phyloP scores from a whole-genome alignment of 2,113 vertebrate species.

The Sturnira hondurensis region DNA sequence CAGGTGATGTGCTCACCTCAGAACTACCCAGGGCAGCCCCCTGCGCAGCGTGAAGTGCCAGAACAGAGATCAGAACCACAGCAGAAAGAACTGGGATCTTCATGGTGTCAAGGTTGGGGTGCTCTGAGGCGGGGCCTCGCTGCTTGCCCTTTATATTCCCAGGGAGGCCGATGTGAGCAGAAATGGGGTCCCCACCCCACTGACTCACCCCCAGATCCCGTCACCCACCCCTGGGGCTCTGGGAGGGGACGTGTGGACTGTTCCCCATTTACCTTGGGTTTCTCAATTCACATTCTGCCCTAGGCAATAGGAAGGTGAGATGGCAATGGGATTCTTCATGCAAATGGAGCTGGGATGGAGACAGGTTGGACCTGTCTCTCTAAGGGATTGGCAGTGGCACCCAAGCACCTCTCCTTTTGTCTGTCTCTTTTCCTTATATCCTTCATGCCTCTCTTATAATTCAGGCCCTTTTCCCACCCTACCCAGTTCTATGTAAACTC shows the following conservation, averaged over 20 bases:
- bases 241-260: conserved; percentile 9
- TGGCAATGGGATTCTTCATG: background rate
- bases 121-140: conserved; percentile 60
- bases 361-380: conserved; percentile 69
- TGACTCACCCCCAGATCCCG: conserved; percentile 66
- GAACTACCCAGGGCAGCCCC: conserved; percentile 57
- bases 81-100: conserved; percentile 56
- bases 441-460: background rate
- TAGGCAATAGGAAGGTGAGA: conserved; percentile 30
- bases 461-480: background rate
- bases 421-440: background rate
- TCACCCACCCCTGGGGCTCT: conserved; percentile 52
- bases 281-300: conserved; percentile 59
- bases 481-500: background rate
- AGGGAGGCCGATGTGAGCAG: conserved; percentile 27
- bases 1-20: conserved; percentile 43
- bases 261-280: conserved; percentile 53
- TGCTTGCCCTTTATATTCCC: conserved; percentile 63
- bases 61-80: conserved; percentile 51
- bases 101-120: conserved; percentile 62
- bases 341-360: background rate
- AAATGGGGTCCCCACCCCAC: conserved; percentile 59
- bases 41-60: conserved; percentile 51
- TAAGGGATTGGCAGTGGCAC: background rate
- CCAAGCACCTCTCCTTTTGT: conserved; percentile 1